Base-by-base conservation (phyloP, 1,140 invertebrate genomes). In the Magallana ariakensis region DNA sequence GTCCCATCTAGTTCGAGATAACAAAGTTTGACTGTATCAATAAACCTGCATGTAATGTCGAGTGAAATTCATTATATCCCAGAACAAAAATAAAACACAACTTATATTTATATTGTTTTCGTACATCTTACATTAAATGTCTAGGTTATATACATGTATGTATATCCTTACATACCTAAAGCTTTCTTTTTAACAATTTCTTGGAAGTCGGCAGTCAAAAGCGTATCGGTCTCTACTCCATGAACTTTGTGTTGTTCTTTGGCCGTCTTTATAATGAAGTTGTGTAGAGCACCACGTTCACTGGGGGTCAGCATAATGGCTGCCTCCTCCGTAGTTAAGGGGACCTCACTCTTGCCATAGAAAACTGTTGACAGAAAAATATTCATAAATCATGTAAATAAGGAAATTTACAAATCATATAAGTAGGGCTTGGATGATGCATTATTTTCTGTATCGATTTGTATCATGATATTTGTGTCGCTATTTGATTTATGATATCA, bases 241-340 rank as follows among this genome's bases (percentile, higher is more conserved):
- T 85, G 86, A 16, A 90, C 58, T 81, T 91, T 89, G 8, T 91
- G 89, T 33, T 83, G 80, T 13, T 87, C 85, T 81, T 92, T 92
- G 8, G 87, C 88, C 60, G 88, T 88, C 84, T 89, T 54, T 1
- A 92, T 89, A 53, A 93, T 88, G 86, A 92, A 91, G 26, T 92
- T 89, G 86, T 94, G 92, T 19, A 93, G 85, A 22, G 93, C 92
- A 10, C 92, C 85, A 57, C 92, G 87, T 80, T 93, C 92, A 60
- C 90, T 85, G 4, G 87, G 85, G 15, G 90, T 91, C 13, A 93
- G 86, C 6, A 90, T 87, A 6, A 88, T 85, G 8, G 26, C 70
- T 19, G 85, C 89, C 22, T 92, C 89, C 53, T 92, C 91, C 15
- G 85, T 70, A 11, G 91, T 92, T 80, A 87, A 85, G 13, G 93